Percentiles rank a stretch among this genome's conserved stretches.
Evolutionary conservation across 1,140 invertebrate species (phyloP).

Genomic region (Trichogramma pretiosum): DNA sequence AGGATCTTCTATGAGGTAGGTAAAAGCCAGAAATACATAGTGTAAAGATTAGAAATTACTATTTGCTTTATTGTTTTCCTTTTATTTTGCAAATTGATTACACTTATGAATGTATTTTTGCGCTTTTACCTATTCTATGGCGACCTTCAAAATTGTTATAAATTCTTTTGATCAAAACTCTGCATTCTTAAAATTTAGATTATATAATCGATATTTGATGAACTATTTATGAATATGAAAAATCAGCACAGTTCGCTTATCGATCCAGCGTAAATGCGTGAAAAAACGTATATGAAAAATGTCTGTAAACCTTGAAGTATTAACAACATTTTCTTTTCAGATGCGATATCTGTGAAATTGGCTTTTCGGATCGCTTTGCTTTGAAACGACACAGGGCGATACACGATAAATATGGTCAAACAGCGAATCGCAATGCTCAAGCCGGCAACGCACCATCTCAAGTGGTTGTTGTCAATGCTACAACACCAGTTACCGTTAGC

Average conservation of each 20-base stretch:
- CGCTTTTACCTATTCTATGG: constrained; percentile 15
- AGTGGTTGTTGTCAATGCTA: constrained; percentile 41
- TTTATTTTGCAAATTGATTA: constrained; percentile 9
- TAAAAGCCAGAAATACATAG: constrained; percentile 14
- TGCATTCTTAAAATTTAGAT: too few species aligned
- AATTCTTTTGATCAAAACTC: too few species aligned
- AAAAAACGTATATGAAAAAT: too few species aligned
- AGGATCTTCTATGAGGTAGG: constrained; percentile 14
- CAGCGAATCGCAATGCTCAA: constrained; percentile 39
- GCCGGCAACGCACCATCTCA: constrained; percentile 36
- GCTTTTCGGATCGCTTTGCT: constrained; percentile 74
- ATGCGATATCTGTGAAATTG: constrained; percentile 80
- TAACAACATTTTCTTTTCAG: too few species aligned
- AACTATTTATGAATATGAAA: background rate
- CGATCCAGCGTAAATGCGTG: too few species aligned
- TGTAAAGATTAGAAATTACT: too few species aligned
- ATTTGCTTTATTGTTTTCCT: constrained; percentile 4
- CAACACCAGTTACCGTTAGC: constrained; percentile 41
- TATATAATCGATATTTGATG: too few species aligned
- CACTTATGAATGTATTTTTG: constrained; percentile 13
- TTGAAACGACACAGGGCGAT: constrained; percentile 68
- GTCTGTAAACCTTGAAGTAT: too few species aligned
- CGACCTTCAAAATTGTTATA: too few species aligned
- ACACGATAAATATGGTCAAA: constrained; percentile 66
- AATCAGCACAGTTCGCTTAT: too few species aligned